Conservation (phyloP, 2,888 invertebrate species). For the Tetragnatha montana region DNA sequence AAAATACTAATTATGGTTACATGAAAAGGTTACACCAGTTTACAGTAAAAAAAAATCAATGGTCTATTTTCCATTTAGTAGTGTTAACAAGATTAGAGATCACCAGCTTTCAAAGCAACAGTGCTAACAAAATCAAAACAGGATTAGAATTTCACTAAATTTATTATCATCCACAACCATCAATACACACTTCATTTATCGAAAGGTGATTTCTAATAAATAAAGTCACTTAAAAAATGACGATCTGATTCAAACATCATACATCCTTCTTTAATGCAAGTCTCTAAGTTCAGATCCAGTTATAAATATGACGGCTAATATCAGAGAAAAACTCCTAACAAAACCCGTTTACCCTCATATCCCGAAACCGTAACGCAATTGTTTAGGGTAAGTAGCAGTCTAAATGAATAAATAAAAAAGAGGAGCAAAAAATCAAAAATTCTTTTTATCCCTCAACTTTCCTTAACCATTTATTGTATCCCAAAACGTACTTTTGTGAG, state of each 20-base stretch:
- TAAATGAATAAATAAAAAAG: constrained; percentile 9
- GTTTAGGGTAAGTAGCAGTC: constrained; percentile 41
- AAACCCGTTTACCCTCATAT: constrained; percentile 6
- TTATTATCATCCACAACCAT: background rate
- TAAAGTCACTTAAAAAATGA: background rate
- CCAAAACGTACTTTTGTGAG: constrained; percentile 47
- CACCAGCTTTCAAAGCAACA: too few species aligned
- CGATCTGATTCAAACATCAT: background rate
- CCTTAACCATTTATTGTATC: constrained; percentile 31
- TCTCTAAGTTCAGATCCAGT: background rate
- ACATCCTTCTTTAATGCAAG: background rate
- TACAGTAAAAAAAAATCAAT: too few species aligned
- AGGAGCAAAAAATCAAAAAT: constrained; percentile 6
- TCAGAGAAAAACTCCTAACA: background rate
- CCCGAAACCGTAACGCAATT: constrained; percentile 43
- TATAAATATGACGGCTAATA: background rate
- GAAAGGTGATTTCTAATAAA: background rate
- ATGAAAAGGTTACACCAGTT: too few species aligned
- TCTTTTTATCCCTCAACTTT: constrained; percentile 13
- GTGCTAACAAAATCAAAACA: background rate
- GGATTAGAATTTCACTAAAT: background rate
- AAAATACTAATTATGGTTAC: too few species aligned
- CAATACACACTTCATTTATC: background rate
- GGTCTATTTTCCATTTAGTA: too few species aligned
- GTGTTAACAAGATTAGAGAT: too few species aligned